Evolutionary conservation across 2,888 invertebrate species (phyloP).

Genomic region (Serrognathus titanus): DNA sequence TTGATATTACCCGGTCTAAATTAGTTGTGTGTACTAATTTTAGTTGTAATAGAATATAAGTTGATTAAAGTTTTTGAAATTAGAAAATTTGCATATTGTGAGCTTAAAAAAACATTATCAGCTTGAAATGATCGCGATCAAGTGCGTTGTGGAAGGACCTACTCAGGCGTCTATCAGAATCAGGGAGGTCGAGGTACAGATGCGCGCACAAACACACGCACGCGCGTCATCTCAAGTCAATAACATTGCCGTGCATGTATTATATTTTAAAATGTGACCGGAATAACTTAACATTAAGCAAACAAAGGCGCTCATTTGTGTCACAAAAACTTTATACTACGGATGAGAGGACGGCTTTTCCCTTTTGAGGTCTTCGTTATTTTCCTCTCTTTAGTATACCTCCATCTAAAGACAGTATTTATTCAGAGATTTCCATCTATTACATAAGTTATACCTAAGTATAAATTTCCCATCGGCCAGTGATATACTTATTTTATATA

Average conservation of each 20-base stretch:
- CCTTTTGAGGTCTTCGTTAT: constrained; percentile 25
- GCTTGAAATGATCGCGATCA: no score
- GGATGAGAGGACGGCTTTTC: constrained; percentile 20
- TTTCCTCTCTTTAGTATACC: constrained; percentile 17
- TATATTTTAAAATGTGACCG: constrained; percentile 44
- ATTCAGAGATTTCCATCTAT: no score
- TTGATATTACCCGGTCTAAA: no score
- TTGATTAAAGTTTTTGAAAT: no score
- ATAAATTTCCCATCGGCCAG: no score
- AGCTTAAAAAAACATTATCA: no score
- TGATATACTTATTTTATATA: no score
- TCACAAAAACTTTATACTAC: constrained; percentile 26
- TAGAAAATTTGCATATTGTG: no score
- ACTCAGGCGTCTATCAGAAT: not conserved
- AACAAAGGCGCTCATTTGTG: constrained; percentile 35
- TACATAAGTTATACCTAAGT: no score
- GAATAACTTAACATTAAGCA: constrained; percentile 43
- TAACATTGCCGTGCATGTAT: constrained; percentile 43
- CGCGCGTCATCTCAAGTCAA: constrained; percentile 40
- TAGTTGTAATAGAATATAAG: no score
- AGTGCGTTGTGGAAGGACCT: constrained; percentile 2
- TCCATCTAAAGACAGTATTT: no score
- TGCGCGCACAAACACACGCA: constrained; percentile 33
- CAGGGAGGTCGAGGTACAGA: constrained; percentile 16
- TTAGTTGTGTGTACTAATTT: no score